These are phyloP conservation scores for Dioctria rufipes DNA, from an alignment of 2,888 invertebrate genomes.

Conservation along the genomic window DNA sequence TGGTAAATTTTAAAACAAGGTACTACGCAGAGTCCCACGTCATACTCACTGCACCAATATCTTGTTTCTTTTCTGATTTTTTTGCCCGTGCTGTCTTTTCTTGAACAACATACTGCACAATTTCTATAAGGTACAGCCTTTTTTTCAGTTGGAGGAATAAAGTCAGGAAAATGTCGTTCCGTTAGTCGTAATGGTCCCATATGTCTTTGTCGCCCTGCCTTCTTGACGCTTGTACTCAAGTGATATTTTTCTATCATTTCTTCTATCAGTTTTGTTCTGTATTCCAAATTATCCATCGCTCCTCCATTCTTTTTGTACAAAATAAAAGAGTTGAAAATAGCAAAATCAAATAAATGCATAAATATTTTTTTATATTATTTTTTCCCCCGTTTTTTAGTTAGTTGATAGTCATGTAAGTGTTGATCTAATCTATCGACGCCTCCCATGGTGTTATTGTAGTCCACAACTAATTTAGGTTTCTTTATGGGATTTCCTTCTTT, in stretches of 20 bases:
- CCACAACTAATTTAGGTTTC: constrained; percentile 41
- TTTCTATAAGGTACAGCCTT: constrained; percentile 19
- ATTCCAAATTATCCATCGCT: constrained; percentile 22
- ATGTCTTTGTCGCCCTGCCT: background rate
- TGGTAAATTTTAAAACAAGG: constrained; percentile 27
- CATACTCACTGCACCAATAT: constrained; percentile 14
- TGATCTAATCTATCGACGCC: constrained; percentile 42
- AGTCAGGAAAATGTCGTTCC: constrained; percentile 25
- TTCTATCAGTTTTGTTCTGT: constrained; percentile 15
- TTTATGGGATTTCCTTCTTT: constrained; percentile 10
- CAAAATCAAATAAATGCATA: background rate
- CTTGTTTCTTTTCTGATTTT: constrained; percentile 22
- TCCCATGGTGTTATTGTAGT: constrained; percentile 42
- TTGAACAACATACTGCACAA: constrained; percentile 36
- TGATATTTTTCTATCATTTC: constrained; percentile 21
- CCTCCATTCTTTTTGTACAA: constrained; percentile 40
- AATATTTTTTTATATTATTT: constrained; percentile 29
- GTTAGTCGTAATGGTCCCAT: constrained; percentile 28
- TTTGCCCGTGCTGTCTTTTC: constrained; percentile 26
- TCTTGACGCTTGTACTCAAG: constrained; percentile 3
- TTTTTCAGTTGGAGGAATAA: constrained; percentile 31
- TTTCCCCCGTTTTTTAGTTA: constrained; percentile 34
- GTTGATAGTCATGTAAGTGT: constrained; percentile 36
- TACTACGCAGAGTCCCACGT: constrained; percentile 10
- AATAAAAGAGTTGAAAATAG: constrained; percentile 28